Conservation (phyloP, 1,140 invertebrate genomes). For the Drosophila pandora region DNA sequence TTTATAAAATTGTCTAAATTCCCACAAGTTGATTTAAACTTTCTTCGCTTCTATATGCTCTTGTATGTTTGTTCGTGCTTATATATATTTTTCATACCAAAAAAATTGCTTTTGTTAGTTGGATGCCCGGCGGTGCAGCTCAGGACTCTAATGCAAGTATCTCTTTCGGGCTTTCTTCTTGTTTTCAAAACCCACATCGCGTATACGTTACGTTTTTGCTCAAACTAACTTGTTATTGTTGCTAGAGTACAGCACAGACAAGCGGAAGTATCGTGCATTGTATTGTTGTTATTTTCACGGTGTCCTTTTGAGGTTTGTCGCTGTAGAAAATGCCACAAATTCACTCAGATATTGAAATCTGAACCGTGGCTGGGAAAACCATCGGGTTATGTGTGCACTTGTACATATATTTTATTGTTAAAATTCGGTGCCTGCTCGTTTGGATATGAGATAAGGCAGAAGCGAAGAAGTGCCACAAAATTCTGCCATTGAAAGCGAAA, state of each 20-base stretch:
- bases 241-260: constrained; percentile 10
- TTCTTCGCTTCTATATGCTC: constrained; percentile 43
- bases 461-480: constrained; percentile 13
- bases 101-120: constrained; percentile 57
- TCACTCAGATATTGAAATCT: constrained; percentile 77
- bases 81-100: constrained; percentile 10
- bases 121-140: constrained; percentile 24
- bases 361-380: constrained; percentile 17
- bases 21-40: constrained; percentile 81
- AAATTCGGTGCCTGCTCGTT: constrained; percentile 16
- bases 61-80: constrained; percentile 6
- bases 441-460: constrained; percentile 53
- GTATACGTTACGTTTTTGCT: constrained; percentile 71
- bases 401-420: constrained; percentile 35
- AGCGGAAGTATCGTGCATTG: constrained; percentile 47
- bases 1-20: constrained; percentile 82
- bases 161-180: constrained; percentile 12
- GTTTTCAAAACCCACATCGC: constrained; percentile 60
- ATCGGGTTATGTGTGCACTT: constrained; percentile 60
- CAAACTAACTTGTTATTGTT: constrained; percentile 57
- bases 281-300: constrained; percentile 43
- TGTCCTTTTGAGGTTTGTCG: constrained; percentile 39
- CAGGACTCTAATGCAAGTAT: constrained; percentile 50
- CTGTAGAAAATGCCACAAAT: constrained; percentile 74
- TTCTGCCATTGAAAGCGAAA: constrained; percentile 46